Percentiles rank a stretch among this genome's conserved stretches.
Conservation (phyloP, 23 tunicate genomes). For the Diplosoma virens region DNA sequence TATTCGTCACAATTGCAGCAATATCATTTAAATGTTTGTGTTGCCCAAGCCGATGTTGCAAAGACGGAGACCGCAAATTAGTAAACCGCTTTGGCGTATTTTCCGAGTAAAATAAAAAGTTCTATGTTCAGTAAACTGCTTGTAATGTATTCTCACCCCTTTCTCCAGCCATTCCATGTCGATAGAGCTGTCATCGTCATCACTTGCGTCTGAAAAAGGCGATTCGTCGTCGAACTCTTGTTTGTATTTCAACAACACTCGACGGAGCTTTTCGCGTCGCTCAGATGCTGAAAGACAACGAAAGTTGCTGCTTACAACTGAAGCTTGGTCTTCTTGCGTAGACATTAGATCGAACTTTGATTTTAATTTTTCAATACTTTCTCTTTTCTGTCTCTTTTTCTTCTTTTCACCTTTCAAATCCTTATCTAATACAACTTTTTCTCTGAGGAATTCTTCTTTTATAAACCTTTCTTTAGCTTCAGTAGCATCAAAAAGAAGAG, state of each 20-base stretch:
- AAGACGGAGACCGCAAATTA: no score
- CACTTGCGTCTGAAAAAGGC: conserved; percentile 38
- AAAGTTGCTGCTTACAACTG: not conserved
- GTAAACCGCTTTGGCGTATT: no score
- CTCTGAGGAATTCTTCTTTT: not conserved
- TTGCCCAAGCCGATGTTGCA: no score
- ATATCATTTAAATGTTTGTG: no score
- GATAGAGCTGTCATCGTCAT: conserved; percentile 29
- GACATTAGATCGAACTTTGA: no score
- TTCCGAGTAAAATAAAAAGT: no score
- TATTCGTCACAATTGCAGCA: no score
- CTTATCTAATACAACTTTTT: not conserved
- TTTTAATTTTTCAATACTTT: no score
- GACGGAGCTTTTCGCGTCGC: conserved; percentile 15
- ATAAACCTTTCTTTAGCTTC: not conserved
- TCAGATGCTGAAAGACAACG: conserved; percentile 14
- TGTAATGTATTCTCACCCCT: conserved; percentile 44
- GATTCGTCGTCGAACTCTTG: conserved; percentile 34
- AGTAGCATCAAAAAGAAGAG: no score
- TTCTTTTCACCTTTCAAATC: not conserved
- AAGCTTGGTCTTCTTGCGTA: not conserved
- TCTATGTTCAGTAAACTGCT: no score
- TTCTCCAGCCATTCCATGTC: conserved; percentile 44
- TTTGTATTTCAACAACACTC: conserved; percentile 29
- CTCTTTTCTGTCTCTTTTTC: no score